Percentiles rank a stretch among this genome's conserved stretches.
Evolutionary conservation across 2,113 vertebrate species (phyloP).

Genomic region (Eretmodus cyanostictus): DNA sequence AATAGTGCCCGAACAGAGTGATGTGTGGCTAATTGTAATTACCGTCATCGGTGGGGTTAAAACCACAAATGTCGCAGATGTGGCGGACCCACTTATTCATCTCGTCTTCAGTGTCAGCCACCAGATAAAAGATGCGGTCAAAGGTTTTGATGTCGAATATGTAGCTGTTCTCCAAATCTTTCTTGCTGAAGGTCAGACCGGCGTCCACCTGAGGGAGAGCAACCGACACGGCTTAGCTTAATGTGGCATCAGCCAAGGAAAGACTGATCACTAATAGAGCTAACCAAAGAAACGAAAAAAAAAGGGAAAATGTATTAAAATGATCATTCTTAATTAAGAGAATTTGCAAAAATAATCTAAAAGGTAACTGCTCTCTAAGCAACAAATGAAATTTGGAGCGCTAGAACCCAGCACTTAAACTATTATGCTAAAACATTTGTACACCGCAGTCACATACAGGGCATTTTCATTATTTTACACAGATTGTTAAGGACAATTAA

Average conservation of each 20-base stretch:
- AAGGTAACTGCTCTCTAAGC: not conserved
- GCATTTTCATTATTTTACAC: not conserved
- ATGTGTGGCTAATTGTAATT: not conserved
- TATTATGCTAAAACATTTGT: not conserved
- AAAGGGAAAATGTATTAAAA: not conserved
- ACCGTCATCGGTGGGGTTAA: constrained; percentile 98
- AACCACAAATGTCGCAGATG: constrained; percentile 99
- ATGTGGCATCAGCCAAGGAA: not conserved
- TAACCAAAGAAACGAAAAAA: not conserved
- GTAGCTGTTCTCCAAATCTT: constrained; percentile 98
- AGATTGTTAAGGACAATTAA: not conserved
- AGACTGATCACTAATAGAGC: not conserved
- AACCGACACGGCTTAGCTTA: not conserved
- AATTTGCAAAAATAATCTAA: not conserved
- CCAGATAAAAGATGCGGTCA: constrained; percentile 95
- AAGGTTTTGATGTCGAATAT: constrained; percentile 99
- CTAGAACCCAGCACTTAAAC: not conserved
- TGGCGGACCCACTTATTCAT: constrained; percentile 99
- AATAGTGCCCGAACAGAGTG: not conserved
- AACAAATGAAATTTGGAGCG: not conserved
- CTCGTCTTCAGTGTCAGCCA: constrained; percentile 97
- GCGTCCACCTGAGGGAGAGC: constrained; percentile 80
- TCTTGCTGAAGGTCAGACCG: constrained; percentile 95
- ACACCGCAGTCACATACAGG: not conserved
- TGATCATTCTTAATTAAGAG: not conserved